Conservation (phyloP, 2,797 vertebrate genomes). For the Anas bernieri region DNA sequence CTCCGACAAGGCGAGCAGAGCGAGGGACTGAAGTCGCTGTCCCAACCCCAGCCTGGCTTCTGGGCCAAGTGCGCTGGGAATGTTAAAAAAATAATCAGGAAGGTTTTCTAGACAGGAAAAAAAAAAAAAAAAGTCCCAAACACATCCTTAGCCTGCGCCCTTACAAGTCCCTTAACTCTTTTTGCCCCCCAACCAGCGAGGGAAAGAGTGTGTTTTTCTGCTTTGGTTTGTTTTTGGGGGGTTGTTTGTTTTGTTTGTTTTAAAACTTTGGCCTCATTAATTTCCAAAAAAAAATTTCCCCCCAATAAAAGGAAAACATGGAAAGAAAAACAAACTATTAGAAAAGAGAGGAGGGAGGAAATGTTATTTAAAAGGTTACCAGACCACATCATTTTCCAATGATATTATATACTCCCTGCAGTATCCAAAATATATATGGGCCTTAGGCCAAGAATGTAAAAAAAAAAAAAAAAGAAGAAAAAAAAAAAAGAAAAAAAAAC, state of each 20-base stretch:
- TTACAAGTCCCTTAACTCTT: constrained; percentile 65
- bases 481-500: constrained; percentile 81
- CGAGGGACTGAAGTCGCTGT: not conserved
- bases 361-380: constrained; percentile 99
- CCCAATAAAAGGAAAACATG: constrained; percentile 99
- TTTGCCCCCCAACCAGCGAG: not conserved
- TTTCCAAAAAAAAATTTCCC: constrained; percentile 77
- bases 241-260: constrained; percentile 64
- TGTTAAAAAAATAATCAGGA: constrained; percentile 62
- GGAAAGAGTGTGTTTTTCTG: not conserved
- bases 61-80: constrained; percentile 32
- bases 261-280: constrained; percentile 78
- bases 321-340: constrained; percentile 99
- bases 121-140: constrained; percentile 48
- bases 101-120: constrained; percentile 71
- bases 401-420: constrained; percentile 99
- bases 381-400: constrained; percentile 99
- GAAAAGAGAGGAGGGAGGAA: constrained; percentile 98
- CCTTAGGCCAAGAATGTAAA: constrained; percentile 94
- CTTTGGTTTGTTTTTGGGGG: not conserved
- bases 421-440: constrained; percentile 99
- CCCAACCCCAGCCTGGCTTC: not conserved
- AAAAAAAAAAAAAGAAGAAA: constrained; percentile 87
- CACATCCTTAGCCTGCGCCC: constrained; percentile 55
- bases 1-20: not conserved